phyloP scores from a whole-genome alignment of 1,140 invertebrate species.

The Apis florea region DNA sequence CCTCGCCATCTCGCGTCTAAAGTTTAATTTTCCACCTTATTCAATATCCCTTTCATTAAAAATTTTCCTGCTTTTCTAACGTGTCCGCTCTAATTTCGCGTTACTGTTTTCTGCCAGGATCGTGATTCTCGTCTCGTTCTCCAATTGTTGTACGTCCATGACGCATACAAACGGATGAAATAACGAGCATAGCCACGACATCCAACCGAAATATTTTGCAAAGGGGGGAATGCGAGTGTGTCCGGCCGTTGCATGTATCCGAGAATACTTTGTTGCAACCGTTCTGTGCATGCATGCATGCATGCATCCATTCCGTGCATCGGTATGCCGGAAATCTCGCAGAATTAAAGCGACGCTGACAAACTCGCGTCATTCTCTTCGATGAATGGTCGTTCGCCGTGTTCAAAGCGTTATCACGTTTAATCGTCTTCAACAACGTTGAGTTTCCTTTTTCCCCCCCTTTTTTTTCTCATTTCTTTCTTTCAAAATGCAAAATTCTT shows the following conservation, averaged over 20 bases:
- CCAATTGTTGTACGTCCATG: conserved; percentile 6
- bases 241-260: neutral
- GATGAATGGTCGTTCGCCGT: conserved; percentile 20
- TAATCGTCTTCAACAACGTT: neutral
- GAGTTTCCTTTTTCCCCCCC: neutral
- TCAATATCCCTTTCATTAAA: neutral
- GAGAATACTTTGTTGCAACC: neutral
- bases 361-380: conserved; percentile 9
- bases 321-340: conserved; percentile 26
- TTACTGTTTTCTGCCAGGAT: neutral
- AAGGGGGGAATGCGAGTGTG: conserved; percentile 13
- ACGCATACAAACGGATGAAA: conserved; percentile 44
- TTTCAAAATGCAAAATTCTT: no score
- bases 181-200: conserved; percentile 22
- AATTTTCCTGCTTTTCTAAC: neutral
- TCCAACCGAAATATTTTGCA: conserved; percentile 27
- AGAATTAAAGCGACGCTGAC: conserved; percentile 30
- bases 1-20: neutral
- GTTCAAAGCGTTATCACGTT: neutral
- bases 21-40: neutral
- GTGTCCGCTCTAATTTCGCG: neutral
- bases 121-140: conserved; percentile 25
- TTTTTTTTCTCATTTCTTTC: neutral
- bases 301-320: neutral
- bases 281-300: neutral